Percentiles rank a stretch among this genome's conserved stretches.
Conservation (phyloP, 2,797 vertebrate genomes). For the Pangasius mekongensis region DNA sequence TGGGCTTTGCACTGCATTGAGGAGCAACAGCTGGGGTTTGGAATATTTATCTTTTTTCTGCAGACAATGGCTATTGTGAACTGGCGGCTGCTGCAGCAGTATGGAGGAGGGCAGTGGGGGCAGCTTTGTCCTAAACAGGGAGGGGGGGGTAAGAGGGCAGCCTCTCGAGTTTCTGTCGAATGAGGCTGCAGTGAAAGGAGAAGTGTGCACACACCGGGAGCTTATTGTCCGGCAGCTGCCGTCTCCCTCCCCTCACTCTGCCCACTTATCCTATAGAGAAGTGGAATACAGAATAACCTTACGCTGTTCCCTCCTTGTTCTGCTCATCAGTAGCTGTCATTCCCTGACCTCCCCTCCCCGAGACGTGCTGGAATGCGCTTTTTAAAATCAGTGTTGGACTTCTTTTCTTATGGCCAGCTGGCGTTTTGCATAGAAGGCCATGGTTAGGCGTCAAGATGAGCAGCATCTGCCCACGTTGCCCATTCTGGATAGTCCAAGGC, state of each 20-base stretch:
- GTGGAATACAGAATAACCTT: constrained; percentile 62
- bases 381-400: constrained; percentile 64
- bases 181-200: constrained; percentile 67
- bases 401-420: constrained; percentile 73
- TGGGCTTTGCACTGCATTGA: constrained; percentile 26
- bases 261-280: constrained; percentile 54
- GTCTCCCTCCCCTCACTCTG: constrained; percentile 34
- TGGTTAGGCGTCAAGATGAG: constrained; percentile 57
- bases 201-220: constrained; percentile 67
- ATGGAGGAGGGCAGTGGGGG: constrained; percentile 53
- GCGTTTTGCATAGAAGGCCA: constrained; percentile 32
- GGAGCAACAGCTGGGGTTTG: constrained; percentile 72
- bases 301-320: constrained; percentile 43
- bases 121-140: constrained; percentile 67
- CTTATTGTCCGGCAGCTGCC: constrained; percentile 75
- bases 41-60: constrained; percentile 29
- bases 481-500: constrained; percentile 32
- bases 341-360: not conserved
- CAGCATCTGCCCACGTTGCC: constrained; percentile 55
- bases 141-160: constrained; percentile 58
- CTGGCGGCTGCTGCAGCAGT: constrained; percentile 55
- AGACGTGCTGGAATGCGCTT: constrained; percentile 71
- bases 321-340: constrained; percentile 1
- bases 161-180: constrained; percentile 68
- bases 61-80: constrained; percentile 66